phyloP scores from a whole-genome alignment of 2,113 vertebrate species.

The Lophura nycthemera region DNA sequence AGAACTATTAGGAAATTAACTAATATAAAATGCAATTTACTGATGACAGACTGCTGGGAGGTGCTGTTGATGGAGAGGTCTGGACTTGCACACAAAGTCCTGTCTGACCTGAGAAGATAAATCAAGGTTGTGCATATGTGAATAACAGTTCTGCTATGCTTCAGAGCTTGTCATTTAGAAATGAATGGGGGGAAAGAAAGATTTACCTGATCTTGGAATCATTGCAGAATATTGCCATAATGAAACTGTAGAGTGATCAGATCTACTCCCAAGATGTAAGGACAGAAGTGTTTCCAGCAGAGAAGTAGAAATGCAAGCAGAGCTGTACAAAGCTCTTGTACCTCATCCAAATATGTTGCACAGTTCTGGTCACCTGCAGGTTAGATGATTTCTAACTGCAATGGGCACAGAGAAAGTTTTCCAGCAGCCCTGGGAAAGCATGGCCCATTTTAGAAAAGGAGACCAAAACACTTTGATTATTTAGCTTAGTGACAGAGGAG shows the following conservation, averaged over 20 bases:
- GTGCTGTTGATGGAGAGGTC: background rate
- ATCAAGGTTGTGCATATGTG: background rate
- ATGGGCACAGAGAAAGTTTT: background rate
- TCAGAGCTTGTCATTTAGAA: background rate
- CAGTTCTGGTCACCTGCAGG: background rate
- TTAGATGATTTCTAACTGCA: background rate
- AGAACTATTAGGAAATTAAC: slow-evolving; percentile 2
- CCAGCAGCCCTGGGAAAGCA: background rate
- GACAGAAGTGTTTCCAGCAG: background rate
- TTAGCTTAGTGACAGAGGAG: background rate
- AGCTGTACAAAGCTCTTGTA: background rate
- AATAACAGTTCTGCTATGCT: background rate
- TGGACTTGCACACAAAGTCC: background rate
- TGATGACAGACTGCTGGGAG: background rate
- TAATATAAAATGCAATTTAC: background rate
- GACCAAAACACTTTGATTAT: background rate
- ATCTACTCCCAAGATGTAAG: background rate
- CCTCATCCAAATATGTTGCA: background rate
- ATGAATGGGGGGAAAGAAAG: background rate
- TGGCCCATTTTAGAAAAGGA: background rate
- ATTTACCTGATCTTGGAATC: background rate
- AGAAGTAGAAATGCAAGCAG: background rate
- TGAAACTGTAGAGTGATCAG: background rate
- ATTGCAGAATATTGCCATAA: background rate
- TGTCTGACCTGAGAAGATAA: background rate